Evolutionary conservation across 2,888 invertebrate genomes (phyloP), one percentile per base, ranked within the genome.

Genomic region (Neoscelio sp.): DNA sequence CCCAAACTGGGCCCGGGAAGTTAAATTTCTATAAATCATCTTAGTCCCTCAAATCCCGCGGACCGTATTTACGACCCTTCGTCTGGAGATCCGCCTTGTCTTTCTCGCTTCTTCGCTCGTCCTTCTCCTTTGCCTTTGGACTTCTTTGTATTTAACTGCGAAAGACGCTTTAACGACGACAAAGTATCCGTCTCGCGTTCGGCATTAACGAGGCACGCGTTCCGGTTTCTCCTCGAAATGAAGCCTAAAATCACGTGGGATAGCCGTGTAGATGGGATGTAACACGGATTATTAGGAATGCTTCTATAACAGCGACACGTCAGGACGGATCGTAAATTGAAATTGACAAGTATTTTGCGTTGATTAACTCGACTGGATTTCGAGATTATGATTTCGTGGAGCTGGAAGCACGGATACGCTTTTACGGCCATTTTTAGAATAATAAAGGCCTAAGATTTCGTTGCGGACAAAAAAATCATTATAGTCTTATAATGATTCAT

Each of bases 11-110:
- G 84, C 85, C 82, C 82, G 80, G 85, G 85, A 84, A 87, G 86
- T 87, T 87, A 87, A 85, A 87, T 89, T 89, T 89, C 89, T 88
- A 89, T 90, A 90, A 90, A 90, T 90, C 90, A 90, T 89, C 83
- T 85, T 71, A 82, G 85, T 87, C 85, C 84, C 85, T 88, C 86
- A 85, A 87, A 87, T 87, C 82, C 81, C 85, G 84, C 85, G 86
- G 85, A 81, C 86, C 86, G 83, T 84, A 86, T 88, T 88, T 88
- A 88, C 87, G 88, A 87, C 80, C 85, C 83, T 85, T 85, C 78
- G 79, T 73, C 77, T 71, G 71, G 62, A 71, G 78, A 65, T 71
- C 82, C 81, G 80, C 80, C 85, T 80, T 77, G 81, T 82, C 83
- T 81, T 82, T 82, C 82, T 82, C 79, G 65, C 81, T 83, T 54